Evolutionary conservation across 2,888 invertebrate genomes (phyloP), one percentile per base, ranked within the genome.

Genomic region (Dasysyrphus tricinctus): DNA sequence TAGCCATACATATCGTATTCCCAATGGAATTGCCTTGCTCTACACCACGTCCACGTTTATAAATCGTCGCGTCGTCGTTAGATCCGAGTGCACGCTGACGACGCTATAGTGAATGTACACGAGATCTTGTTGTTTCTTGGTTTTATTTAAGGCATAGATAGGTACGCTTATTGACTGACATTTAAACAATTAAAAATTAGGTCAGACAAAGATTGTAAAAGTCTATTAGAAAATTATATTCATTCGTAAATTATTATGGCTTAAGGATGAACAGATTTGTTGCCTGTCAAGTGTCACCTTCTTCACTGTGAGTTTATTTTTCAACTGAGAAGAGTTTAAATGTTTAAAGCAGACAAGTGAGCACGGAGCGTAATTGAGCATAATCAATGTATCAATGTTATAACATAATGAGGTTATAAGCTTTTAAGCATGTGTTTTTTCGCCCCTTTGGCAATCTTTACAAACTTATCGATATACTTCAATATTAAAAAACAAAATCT

Each of bases 181-280:
- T 85, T 81, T 85, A 77, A 85, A 76, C 76, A 80, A 72, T 80
- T 59, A 34, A 51, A 61, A 85, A 77, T 85, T 85, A 63, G 85
- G 85, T 77, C 85, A 81, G 69, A 11, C 29, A 69, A 49, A 29
- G 65, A 80, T 72, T 80, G 70, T 77, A 73, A 84, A 76, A 77
- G 61, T 85, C 39, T 85, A 24, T 73, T 77, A 65, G 39, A 77
- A 73, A 19, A 29, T 34, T n/a, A 49, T 47, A 69, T 51, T 34
- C 14, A 19, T 24, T 54, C 47, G 49, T 42, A 61, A 42, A 65
- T 54, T 54, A 19, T 56, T 19, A 65, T 77, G 29, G 72, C 70
- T 82, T 73, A 73, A 47, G 76, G 80, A 77, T 80, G 80, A 73
- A 77, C 73, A 69, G 32, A 73, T 77, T 69, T 73, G 37, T 51